Base-by-base conservation (phyloP, 2,113 vertebrate genomes). In the Patagioenas fasciata region DNA sequence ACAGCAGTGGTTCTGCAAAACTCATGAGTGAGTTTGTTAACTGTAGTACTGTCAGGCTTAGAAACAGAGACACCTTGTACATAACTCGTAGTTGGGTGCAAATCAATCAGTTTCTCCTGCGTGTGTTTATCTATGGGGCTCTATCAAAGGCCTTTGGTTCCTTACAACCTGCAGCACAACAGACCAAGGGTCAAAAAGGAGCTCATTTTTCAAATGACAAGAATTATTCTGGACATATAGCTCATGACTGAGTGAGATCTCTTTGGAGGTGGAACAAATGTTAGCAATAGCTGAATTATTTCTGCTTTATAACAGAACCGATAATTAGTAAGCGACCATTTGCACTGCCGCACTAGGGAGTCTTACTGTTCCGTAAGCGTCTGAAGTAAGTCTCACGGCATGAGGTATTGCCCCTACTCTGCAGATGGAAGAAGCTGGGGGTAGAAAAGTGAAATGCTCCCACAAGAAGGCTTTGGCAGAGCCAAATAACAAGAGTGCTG, bases 401-500 rank as follows among this genome's bases (percentile, higher is more conserved):
- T 15, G 79, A 93, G 29, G 47, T 44, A 74, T 51, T 85, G 48
- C 82, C 73, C 48, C 50, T 75, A 0, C 66, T 75, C 84, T 66
- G 56, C 47, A 96, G 54, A 84, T 84, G 75, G 95, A 83, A 93
- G 85, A 91, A 91, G 44, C 42, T 61, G 85, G 75, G 64, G 31
- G 26, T 88, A 87, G 89, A 71, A 73, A 91, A 90, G 48, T 66
- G 51, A 91, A 95, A 56, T 51, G 83, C 24, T 88, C 91, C 81
- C 81, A 70, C 15, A 88, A 64, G 82, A 96, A 88, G 58, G 57
- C 58, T 83, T 81, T 83, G 85, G 85, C 89, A 94, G 75, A 93
- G 26, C 23, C 71, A 78, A 64, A 54, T 82, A 85, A 88, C 77
- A 53, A 50, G 32, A 89, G n/a, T 78, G 48, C 40, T 82, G 82